These are phyloP conservation scores for Hypanus sabinus DNA, from an alignment of 2,113 vertebrate species.

Conservation along the genomic window DNA sequence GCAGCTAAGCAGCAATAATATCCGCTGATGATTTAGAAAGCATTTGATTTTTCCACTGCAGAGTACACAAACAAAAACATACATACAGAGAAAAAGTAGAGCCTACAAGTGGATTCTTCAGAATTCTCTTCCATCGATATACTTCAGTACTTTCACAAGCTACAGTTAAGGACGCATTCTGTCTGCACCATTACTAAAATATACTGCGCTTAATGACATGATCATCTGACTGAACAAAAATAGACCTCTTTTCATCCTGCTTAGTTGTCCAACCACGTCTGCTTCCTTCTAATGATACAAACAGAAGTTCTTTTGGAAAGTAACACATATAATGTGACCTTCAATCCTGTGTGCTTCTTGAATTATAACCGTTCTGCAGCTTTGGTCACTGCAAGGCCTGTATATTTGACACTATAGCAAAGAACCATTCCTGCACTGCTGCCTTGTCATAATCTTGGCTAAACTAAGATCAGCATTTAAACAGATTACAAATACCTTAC, in stretches of 20 bases:
- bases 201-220: slow-evolving; percentile 52
- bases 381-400: background rate
- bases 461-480: background rate
- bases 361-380: background rate
- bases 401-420: background rate
- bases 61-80: slow-evolving; percentile 45
- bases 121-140: slow-evolving; percentile 59
- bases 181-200: slow-evolving; percentile 47
- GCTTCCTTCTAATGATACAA: slow-evolving; percentile 47
- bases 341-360: slow-evolving; percentile 34
- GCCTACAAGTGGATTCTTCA: slow-evolving; percentile 58
- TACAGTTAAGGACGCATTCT: slow-evolving; percentile 48
- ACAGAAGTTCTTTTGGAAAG: slow-evolving; percentile 25
- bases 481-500: background rate
- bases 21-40: background rate
- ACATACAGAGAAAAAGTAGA: slow-evolving; percentile 70
- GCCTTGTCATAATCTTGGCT: background rate
- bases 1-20: background rate
- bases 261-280: slow-evolving; percentile 52
- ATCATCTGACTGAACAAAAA: slow-evolving; percentile 62
- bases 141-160: slow-evolving; percentile 49
- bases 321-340: slow-evolving; percentile 37
- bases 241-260: slow-evolving; percentile 53
- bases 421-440: background rate
- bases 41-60: background rate